Evolutionary conservation across 2,888 invertebrate species (phyloP), one percentile per base, ranked within the genome.

Genomic region (Yponomeuta malinellus): DNA sequence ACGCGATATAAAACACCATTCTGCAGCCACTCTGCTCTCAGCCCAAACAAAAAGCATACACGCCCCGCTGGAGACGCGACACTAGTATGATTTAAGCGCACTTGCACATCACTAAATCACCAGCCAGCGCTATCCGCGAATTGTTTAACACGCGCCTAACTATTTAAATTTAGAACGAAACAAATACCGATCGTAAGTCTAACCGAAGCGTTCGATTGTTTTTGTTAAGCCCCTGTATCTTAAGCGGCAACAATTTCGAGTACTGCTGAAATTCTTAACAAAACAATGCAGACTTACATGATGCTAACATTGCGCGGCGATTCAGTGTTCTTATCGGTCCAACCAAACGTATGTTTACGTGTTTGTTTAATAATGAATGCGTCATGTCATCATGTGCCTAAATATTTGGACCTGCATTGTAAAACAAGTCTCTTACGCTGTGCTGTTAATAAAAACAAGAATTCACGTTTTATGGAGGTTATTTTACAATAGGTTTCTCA

Each of bases 91-190:
- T 89, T 89, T 89, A 89, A 87, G 85, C 79, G 81, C 79, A 78
- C 79, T 77, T 78, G 81, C 81, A 82, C 83, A 81, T 84, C 84
- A 84, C 83, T 89, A 90, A 90, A 90, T 89, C 90, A 89, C 84
- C 84, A 81, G 87, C 85, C 81, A 70, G 65, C 82, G 87, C 89
- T 86, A 87, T 88, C 88, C 90, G 83, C 89, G 87, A 90, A 91
- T 90, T 90, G 88, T 89, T 89, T 87, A 88, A 88, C 85, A 82
- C 86, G 87, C 83, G 86, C 86, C 86, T 88, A 89, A 88, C 89
- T 85, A 88, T 90, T 87, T 90, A 91, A 87, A 90, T 91, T 89
- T 91, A 91, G 91, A 83, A 81, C 80, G 82, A 85, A 59, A 87
- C 86, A 83, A 89, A 89, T 90, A 81, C 90, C 90, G 87, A 89